Evolutionary conservation across 2,113 vertebrate species (phyloP).

Genomic region (Tretioscincus oriximinensis): DNA sequence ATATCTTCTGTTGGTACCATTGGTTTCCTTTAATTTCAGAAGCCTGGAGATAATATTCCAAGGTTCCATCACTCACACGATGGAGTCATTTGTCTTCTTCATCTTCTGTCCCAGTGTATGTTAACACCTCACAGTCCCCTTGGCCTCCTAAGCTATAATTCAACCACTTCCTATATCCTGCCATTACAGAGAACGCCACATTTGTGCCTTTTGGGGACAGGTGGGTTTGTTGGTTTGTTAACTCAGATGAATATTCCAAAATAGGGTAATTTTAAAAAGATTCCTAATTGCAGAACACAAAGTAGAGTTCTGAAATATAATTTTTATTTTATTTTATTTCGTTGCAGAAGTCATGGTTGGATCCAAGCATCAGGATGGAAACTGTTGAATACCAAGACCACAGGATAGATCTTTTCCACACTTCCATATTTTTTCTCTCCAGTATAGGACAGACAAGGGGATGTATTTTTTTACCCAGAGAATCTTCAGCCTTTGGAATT

Average conservation of each 20-base stretch:
- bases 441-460: background rate
- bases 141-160: constrained; percentile 12
- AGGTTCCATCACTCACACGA: background rate
- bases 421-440: background rate
- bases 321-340: background rate
- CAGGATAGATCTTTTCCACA: background rate
- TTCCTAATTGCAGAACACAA: background rate
- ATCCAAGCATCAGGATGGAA: background rate
- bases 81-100: background rate
- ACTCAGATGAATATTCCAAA: constrained; percentile 18
- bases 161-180: background rate
- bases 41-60: background rate
- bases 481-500: too few relatives aligned
- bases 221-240: constrained; percentile 18
- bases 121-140: background rate
- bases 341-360: too few relatives aligned
- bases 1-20: background rate
- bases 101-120: background rate
- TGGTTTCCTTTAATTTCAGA: background rate
- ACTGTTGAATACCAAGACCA: background rate
- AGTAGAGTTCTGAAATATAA: background rate
- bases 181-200: constrained; percentile 2
- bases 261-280: constrained; percentile 3
- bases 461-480: too few relatives aligned
- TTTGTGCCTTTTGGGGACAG: constrained; percentile 10